A percentile compares a stretch with the other conserved stretches of the same genome.
phyloP scores from a whole-genome alignment of 2,888 invertebrate genomes.

The Chironomus riparius region DNA sequence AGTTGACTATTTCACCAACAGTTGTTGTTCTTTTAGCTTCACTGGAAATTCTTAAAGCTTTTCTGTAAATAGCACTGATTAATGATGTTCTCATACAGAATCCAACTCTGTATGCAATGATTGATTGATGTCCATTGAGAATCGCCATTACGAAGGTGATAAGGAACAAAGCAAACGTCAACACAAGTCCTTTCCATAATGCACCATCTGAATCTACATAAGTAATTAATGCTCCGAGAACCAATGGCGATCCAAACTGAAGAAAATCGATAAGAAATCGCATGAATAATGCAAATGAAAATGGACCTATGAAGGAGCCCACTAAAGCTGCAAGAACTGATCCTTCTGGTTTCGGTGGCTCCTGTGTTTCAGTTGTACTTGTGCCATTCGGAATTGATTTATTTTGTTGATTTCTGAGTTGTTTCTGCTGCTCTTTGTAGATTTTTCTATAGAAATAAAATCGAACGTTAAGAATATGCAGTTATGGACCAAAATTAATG shows the following conservation, averaged over 20 bases:
- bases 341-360: not conserved
- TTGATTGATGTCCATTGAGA: slow-evolving; percentile 48
- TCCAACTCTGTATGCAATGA: slow-evolving; percentile 47
- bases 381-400: too few relatives aligned
- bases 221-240: slow-evolving; percentile 13
- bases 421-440: not conserved
- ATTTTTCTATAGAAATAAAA: not conserved
- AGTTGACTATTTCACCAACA: slow-evolving; percentile 45
- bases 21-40: slow-evolving; percentile 40
- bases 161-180: slow-evolving; percentile 46
- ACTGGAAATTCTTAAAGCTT: slow-evolving; percentile 41
- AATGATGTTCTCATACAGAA: slow-evolving; percentile 48
- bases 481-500: too few relatives aligned
- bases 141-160: slow-evolving; percentile 46
- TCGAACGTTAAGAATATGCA: not conserved
- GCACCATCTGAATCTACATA: slow-evolving; percentile 33
- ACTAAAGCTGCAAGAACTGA: slow-evolving; percentile 25
- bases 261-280: slow-evolving; percentile 19
- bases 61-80: slow-evolving; percentile 48
- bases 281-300: slow-evolving; percentile 15
- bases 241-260: slow-evolving; percentile 26
- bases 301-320: slow-evolving; percentile 25
- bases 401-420: not conserved
- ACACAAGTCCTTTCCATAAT: slow-evolving; percentile 52
- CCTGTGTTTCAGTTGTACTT: not conserved